These are phyloP conservation scores for Gerosis bhagava DNA, from an alignment of 2,888 invertebrate species.

Conservation along the genomic window DNA sequence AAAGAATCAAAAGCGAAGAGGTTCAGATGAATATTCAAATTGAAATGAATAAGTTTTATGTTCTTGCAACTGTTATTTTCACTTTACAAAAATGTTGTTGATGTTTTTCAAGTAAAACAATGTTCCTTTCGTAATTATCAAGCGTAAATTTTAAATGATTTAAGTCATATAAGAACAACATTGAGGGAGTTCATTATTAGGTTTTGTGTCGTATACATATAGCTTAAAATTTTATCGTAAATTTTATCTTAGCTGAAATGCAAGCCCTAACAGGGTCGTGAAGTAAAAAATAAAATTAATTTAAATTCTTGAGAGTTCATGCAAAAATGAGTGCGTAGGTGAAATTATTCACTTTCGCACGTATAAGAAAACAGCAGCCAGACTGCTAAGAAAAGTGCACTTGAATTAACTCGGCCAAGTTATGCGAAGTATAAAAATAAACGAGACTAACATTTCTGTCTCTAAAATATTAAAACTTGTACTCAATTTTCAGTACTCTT, in stretches of 20 bases:
- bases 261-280: not conserved
- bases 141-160: no score
- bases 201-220: no score
- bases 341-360: constrained; percentile 17
- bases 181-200: no score
- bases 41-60: no score
- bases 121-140: no score
- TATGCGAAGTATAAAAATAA: not conserved
- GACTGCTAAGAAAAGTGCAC: constrained; percentile 5
- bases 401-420: constrained; percentile 12
- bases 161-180: no score
- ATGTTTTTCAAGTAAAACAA: no score
- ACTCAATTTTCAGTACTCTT: no score
- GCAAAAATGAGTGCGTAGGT: constrained; percentile 6
- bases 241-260: constrained; percentile 6
- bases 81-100: no score
- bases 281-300: constrained; percentile 4
- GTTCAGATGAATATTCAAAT: constrained; percentile 10
- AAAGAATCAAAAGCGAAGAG: constrained; percentile 2
- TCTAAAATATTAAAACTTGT: not conserved
- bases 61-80: no score
- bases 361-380: constrained; percentile 1
- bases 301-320: constrained; percentile 6
- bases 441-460: not conserved
- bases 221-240: no score